Evolutionary conservation across 2,888 invertebrate species (phyloP), one percentile per base, ranked within the genome.

Genomic region (Polymixis lichenea): DNA sequence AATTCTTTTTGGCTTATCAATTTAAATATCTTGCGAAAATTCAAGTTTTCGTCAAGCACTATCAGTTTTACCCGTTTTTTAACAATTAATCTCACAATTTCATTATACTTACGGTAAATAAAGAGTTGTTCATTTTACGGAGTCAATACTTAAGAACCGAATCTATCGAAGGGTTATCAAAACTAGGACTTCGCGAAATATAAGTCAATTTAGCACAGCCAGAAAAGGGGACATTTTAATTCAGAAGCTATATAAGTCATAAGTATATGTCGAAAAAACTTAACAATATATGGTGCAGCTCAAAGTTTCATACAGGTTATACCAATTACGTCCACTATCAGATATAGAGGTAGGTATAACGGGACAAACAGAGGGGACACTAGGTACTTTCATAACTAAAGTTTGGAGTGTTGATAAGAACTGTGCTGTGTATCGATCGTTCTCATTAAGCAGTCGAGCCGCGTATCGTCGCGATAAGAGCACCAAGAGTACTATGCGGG

Each of bases 381-480:
- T 78, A 78, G 82, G 74, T 85, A 87, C 89, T 90, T 89, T 94
- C 94, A 94, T 94, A 94, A 94, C 92, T 91, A 89, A 94, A 95
- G 93, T 95, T 95, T 95, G 90, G 90, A 95, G 95, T 95, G 95
- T 91, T 92, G 96, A 96, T 96, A 96, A 95, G 90, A 89, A 78
- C 87, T 82, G 87, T 80, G 87, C 84, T 69, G 72, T 75, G 88
- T 91, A 92, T 92, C 90, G 92, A 92, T 94, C 95, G 93, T 66
- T 86, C 93, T 92, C 94, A 95, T 95, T 95, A 94, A 88, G 88
- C 87, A 95, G 94, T 93, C 94, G 89, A 85, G 78, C 82, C 91
- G 89, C 95, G 94, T 94, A 93, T 92, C 91, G 82, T 75, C 3
- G 68, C 74, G 88, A 88, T 88, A 88, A 88, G 82, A 72, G 86